phyloP scores from a whole-genome alignment of 1,140 invertebrate species.

The Nymphalis io region DNA sequence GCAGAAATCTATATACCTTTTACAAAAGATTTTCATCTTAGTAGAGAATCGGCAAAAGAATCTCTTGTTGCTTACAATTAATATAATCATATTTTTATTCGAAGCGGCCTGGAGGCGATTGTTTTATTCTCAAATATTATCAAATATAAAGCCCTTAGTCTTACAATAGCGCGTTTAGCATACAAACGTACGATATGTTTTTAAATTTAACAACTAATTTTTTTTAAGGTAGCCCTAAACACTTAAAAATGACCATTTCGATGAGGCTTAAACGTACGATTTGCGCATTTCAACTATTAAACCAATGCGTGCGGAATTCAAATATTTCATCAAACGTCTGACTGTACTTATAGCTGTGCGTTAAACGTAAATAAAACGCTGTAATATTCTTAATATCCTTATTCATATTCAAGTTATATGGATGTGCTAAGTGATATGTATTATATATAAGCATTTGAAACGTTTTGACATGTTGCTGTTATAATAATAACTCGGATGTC shows the following conservation, averaged over 20 bases:
- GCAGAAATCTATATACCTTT: no score
- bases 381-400: neutral
- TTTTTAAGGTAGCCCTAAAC: conserved; percentile 6
- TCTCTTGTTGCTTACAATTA: no score
- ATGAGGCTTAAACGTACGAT: conserved; percentile 37
- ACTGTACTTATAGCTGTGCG: conserved; percentile 1
- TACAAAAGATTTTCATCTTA: no score
- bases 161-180: no score
- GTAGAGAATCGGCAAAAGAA: no score
- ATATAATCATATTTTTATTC: no score
- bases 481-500: conserved; percentile 26
- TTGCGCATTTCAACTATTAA: conserved; percentile 31
- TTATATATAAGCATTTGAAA: conserved; percentile 30
- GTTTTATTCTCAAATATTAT: no score
- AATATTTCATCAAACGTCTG: conserved; percentile 12
- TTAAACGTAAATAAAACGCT: conserved; percentile 17
- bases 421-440: conserved; percentile 25
- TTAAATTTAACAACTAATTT: no score
- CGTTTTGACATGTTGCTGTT: conserved; percentile 31
- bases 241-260: conserved; percentile 32
- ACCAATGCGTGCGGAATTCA: conserved; percentile 26
- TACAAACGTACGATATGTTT: no score
- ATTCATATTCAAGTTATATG: conserved; percentile 14
- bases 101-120: no score
- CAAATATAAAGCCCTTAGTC: no score